Evolutionary conservation across 1,140 invertebrate species (phyloP).

Genomic region (Rhynchophorus ferrugineus): DNA sequence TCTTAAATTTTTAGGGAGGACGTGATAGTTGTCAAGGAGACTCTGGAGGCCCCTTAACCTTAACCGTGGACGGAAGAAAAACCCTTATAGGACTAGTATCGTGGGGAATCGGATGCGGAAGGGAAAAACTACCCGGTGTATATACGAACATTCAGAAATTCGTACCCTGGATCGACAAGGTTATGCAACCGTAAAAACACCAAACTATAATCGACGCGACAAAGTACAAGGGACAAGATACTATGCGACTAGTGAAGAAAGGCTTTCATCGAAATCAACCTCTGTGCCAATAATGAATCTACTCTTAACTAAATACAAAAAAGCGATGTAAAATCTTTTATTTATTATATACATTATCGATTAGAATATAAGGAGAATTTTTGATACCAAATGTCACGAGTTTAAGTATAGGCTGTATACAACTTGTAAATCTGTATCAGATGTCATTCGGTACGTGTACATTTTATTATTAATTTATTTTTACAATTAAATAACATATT

Average conservation of each 20-base stretch:
- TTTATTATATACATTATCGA: no score
- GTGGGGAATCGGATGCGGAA: constrained; percentile 85
- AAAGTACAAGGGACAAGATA: no score
- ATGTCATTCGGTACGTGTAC: neutral
- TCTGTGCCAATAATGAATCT: neutral
- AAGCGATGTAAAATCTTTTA: no score
- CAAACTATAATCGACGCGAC: no score
- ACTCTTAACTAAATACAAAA: neutral
- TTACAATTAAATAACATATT: neutral
- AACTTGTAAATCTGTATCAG: neutral
- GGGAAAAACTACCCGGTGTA: constrained; percentile 81
- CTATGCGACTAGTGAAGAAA: neutral
- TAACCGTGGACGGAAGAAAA: constrained; percentile 71
- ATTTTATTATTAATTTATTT: neutral
- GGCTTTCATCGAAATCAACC: neutral
- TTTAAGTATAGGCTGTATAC: neutral
- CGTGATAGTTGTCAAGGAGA: constrained; percentile 72
- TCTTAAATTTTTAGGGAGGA: constrained; percentile 47
- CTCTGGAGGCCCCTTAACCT: constrained; percentile 74
- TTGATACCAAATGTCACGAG: neutral
- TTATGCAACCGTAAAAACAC: constrained; percentile 44
- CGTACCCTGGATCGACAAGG: constrained; percentile 84
- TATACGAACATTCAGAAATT: constrained; percentile 90
- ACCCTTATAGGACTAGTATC: constrained; percentile 82
- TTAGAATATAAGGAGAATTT: neutral